Conservation (phyloP, 2,113 vertebrate genomes). For the Tachysurus vachellii region DNA sequence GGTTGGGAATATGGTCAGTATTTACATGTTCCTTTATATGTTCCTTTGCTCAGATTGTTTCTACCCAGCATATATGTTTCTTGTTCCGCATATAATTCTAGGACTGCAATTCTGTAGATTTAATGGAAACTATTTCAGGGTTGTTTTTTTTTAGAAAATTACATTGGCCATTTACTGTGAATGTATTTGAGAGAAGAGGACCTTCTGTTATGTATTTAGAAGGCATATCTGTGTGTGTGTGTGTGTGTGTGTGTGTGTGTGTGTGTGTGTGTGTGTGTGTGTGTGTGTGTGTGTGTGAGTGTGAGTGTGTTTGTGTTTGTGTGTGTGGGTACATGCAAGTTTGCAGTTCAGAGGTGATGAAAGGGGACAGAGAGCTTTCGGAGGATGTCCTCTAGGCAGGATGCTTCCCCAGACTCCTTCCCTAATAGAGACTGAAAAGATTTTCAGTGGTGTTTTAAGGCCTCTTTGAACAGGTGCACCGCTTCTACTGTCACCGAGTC, state of each 20-base stretch:
- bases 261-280: no score
- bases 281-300: neutral
- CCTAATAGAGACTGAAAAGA: conserved; percentile 49
- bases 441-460: conserved; percentile 50
- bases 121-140: neutral
- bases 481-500: conserved; percentile 42
- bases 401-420: conserved; percentile 42
- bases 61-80: neutral
- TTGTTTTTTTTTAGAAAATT: neutral
- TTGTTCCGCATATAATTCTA: neutral
- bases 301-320: neutral
- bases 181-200: neutral
- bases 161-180: neutral
- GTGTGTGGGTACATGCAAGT: neutral
- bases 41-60: neutral
- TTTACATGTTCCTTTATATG: neutral
- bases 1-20: neutral
- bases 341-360: conserved; percentile 38
- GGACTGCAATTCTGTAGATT: neutral
- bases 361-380: conserved; percentile 49
- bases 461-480: conserved; percentile 56
- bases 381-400: conserved; percentile 42
- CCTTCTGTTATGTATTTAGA: neutral
- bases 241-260: neutral
- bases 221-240: neutral